Conservation (phyloP, 2,113 vertebrate species). For the Callorhinus ursinus region DNA sequence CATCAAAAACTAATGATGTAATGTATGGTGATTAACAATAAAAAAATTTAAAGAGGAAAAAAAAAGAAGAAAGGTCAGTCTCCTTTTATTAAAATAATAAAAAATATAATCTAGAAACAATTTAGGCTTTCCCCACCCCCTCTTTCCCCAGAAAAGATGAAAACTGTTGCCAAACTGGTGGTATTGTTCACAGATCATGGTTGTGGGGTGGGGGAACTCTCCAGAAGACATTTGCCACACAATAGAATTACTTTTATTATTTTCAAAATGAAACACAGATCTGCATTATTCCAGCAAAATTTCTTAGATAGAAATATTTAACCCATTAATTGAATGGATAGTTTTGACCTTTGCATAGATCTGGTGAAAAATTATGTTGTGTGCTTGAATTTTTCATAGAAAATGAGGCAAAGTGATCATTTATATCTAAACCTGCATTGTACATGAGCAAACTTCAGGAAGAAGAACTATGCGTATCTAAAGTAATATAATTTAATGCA, state of each 20-base stretch:
- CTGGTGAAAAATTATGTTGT: neutral
- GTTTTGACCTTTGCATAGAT: neutral
- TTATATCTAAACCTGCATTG: neutral
- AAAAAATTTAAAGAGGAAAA: too few species aligned
- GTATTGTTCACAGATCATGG: neutral
- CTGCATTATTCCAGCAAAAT: neutral
- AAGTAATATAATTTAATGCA: neutral
- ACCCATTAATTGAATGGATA: neutral
- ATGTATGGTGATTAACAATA: too few species aligned
- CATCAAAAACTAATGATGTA: too few species aligned
- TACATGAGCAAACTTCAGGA: neutral
- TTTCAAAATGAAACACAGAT: slow-evolving; percentile 34
- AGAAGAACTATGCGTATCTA: neutral
- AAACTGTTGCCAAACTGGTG: neutral
- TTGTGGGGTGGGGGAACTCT: neutral
- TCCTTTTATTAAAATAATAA: neutral
- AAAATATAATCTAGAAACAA: neutral
- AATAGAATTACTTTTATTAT: neutral
- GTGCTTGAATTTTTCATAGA: neutral
- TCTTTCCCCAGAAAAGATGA: neutral
- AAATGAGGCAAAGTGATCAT: neutral
- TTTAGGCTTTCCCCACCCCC: neutral
- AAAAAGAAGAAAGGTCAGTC: neutral
- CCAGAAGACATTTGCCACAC: neutral
- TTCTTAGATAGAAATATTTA: neutral